Evolutionary conservation across 64 coral and sea anemone species (phyloP), one percentile per base, ranked within the genome.

Genomic region (Dendrophyllia cribrosa): DNA sequence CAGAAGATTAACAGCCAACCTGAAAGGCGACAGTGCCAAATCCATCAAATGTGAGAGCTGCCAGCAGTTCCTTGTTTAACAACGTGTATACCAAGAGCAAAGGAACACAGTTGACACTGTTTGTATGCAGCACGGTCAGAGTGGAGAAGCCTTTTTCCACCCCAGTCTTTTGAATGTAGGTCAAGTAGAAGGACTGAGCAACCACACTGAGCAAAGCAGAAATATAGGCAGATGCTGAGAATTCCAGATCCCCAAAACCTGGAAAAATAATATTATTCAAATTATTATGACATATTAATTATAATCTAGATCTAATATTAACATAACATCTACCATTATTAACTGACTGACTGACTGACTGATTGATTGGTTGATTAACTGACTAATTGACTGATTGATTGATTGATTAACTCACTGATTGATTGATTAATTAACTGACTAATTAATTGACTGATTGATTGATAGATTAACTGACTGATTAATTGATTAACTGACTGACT

Each of bases 31-130:
- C 0, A 43, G 16, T 46, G 45, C 64, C 60, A 17, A 56, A 64
- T 56, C 75, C 55, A 50, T 69, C 78, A 81, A 65, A 87, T 77
- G 25, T 72, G 4, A 86, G 34, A 62, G 84, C 80, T 22, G 85
- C 23, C n/a, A 76, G 23, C 10, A 95, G 75, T 25, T 87, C 88
- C n/a, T 59, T 69, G n/a, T 70, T 95, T 21, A 59, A 49, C 21
- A 95, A 19, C 5, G 87, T 88, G 74, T 91, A 95, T 20, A 88
- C 51, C 4, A 71, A n/a, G 20, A 95, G 55, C 8, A 95, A 19
- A 65, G 94, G 94, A 82, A 95, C 78, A 24, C 94, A 95, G 66
- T 95, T 95, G 53, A 95, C 45, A 72, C 94, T 87, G 76, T 95
- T 95, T 43, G 90, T 77, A 48, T 91, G 88, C 7, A 95, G 75